Evolutionary conservation across 2,888 invertebrate genomes (phyloP), one percentile per base, ranked within the genome.

Genomic region (Stegophylla sp.): DNA sequence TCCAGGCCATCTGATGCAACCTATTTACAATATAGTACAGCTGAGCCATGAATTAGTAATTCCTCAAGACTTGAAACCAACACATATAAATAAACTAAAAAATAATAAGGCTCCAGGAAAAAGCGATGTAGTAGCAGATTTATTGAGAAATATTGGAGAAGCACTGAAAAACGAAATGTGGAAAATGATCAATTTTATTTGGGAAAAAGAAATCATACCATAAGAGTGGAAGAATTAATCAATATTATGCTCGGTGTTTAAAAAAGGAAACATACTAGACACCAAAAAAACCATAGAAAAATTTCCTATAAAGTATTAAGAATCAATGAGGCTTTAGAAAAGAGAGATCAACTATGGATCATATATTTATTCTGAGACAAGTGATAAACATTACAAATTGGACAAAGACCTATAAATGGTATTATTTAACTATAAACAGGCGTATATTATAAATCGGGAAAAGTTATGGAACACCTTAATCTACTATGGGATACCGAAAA

Each of bases 281-380:
- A 23, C 67, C 45, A 45, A 67, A 7, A n/a, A 67, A 13, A 67
- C 45, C 13, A 15, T 56, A 28, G 72, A 26, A 20, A 0, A 45
- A 5, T 76, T 20, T 59, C 56, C 56, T 59, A 26, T 23, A 59
- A 59, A 23, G 13, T 59, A 59, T 13, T 23, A 59, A 23, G 23
- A 13, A 76, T 48, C 53, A 76, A 76, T 63, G 48, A 51, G 51
- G 34, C 17, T 64, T 63, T 15, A 63, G 66, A 53, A 61, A 48
- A 48, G 76, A 13, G 1, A 75, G 75, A 5, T 28, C 17, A 48
- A 75, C 75, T 56, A 74, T 20, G 10, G 74, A 74, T 61, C 7
- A 56, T 41, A 23, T 67, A 23, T 69, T 69, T 17, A 51, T 48
- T 15, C 1, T 67, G 17, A 69, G 48, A 69, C 48, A 69, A 53